Percentiles rank a stretch among this genome's conserved stretches.
Evolutionary conservation across 2,113 vertebrate genomes (phyloP).

Genomic region (Toxotes chatareus): DNA sequence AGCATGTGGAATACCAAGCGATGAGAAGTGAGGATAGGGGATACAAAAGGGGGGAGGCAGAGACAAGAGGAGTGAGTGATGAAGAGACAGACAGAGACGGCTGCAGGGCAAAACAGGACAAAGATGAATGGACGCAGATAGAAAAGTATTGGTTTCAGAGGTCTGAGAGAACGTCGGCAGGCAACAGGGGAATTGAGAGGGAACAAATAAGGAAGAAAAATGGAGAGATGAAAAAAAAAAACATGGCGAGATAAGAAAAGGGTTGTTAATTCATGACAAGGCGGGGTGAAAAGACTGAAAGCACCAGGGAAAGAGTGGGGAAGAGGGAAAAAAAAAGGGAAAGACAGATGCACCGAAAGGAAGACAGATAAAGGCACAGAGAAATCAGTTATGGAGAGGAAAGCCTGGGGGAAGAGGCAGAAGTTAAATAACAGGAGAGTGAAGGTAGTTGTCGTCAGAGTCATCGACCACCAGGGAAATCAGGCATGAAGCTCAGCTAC

Average conservation of each 20-base stretch:
- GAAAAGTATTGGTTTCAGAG: constrained; percentile 53
- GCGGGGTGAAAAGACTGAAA: constrained; percentile 19
- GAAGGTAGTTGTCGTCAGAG: constrained; percentile 56
- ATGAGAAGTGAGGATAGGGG: constrained; percentile 1
- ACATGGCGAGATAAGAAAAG: constrained; percentile 41
- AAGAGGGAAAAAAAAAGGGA: background rate
- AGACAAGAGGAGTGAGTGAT: constrained; percentile 39
- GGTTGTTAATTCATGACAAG: constrained; percentile 62
- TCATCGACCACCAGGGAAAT: constrained; percentile 68
- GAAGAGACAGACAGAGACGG: constrained; percentile 39
- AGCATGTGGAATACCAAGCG: constrained; percentile 36
- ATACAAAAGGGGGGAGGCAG: background rate
- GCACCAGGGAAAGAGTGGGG: constrained; percentile 14
- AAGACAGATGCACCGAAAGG: constrained; percentile 51
- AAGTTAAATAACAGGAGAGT: constrained; percentile 63
- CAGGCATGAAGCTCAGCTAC: constrained; percentile 46
- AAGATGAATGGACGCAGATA: constrained; percentile 58
- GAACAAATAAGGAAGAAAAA: constrained; percentile 61
- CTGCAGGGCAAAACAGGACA: constrained; percentile 60
- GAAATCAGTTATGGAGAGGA: constrained; percentile 30
- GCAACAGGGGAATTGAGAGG: constrained; percentile 32
- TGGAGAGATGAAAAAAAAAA: constrained; percentile 26
- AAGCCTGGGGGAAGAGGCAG: constrained; percentile 39
- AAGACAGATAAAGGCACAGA: constrained; percentile 49
- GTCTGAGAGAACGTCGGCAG: constrained; percentile 42